Base-by-base conservation (phyloP, 2,113 vertebrate species). In the Hippolais icterina region DNA sequence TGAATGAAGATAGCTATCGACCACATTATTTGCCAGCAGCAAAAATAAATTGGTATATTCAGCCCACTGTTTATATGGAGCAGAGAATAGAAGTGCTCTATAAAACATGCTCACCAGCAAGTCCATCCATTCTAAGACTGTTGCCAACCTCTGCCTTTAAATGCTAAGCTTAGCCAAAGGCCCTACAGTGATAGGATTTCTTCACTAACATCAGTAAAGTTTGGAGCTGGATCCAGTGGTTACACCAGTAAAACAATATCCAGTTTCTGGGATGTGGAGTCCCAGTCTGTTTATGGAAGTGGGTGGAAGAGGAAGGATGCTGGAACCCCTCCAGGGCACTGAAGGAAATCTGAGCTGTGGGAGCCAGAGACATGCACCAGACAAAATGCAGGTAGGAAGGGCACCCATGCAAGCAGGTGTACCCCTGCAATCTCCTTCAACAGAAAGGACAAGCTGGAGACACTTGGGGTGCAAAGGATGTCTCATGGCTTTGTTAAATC, bases 401-500 rank as follows among this genome's bases (percentile, higher is more conserved):
- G 19, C 49, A 59, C 11, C 12, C 44, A 4, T 13, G 24, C 49
- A 50, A 44, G 31, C 39, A 49, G 31, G 7, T 2, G 3, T 39
- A 53, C 6, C 9, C 39, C 17, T 81, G 41, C 28, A 46, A 16
- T 19, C 24, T 47, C 64, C 69, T 46, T 46, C 46, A 52, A 20
- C 3, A 54, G 33, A 56, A 59, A 64, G 25, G 29, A 46, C 29
- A 60, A 33, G 11, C 49, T 54, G 59, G 33, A 63, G 8, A 37
- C 14, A 12, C 29, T 42, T 56, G 33, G 21, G 5, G 6, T 19
- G 9, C 23, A 41, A 44, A 59, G 23, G 13, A n/a, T 0, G 0
- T 27, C 20, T 65, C 2, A 1, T 24, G 33, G 7, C 27, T 25
- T 44, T 42, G 2, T 69, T 56, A 23, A 42, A 20, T 50, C 18